Base-by-base conservation (phyloP, 1,140 invertebrate species). In the Delia radicum region DNA sequence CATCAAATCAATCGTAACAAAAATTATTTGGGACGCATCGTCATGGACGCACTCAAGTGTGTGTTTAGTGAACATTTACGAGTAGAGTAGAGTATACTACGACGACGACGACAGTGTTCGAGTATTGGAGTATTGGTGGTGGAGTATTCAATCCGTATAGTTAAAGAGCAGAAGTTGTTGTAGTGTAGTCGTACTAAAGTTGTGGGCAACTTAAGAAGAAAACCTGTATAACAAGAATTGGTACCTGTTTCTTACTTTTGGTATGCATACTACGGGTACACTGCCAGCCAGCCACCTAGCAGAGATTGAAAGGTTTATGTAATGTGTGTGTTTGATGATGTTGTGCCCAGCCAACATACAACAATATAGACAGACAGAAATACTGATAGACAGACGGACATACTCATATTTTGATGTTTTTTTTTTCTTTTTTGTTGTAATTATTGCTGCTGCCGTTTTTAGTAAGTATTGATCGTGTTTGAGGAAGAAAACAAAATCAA, bases 301-400 rank as follows among this genome's bases (percentile, higher is more conserved):
- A 21, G 65, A 69, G 65, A 69, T 69, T 33, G 65, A 69, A 69
- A 37, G 29, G 48, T 55, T 69, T 69, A 69, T 69, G 65, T 69
- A 69, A 69, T 69, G 65, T 18, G 29, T 69, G 65, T 67, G 29
- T 69, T 3, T 55, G n/a, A 21, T 55, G 48, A 18, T 21, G 18
- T 21, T 55, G 37, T 42, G 37, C 37, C 37, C 37, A 42, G 10
- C 37, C 10, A 42, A 42, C 12, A 42, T 42, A 42, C 37, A 1
- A 42, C 21, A 55, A 55, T 3, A 21, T 55, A 55, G 8, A 55
- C 21, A 55, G 10, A 55, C 18, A 55, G n/a, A 55, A 55, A 7
- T 2, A 55, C 48, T 7, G 48, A 55, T 15, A 55, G 18, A 55
- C 37, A 33, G 3, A 48, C 48, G 18, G 48, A 55, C 18, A 24